These are phyloP conservation scores for Lutraria lutraria DNA, from an alignment of 2,888 invertebrate species.

Conservation along the genomic window DNA sequence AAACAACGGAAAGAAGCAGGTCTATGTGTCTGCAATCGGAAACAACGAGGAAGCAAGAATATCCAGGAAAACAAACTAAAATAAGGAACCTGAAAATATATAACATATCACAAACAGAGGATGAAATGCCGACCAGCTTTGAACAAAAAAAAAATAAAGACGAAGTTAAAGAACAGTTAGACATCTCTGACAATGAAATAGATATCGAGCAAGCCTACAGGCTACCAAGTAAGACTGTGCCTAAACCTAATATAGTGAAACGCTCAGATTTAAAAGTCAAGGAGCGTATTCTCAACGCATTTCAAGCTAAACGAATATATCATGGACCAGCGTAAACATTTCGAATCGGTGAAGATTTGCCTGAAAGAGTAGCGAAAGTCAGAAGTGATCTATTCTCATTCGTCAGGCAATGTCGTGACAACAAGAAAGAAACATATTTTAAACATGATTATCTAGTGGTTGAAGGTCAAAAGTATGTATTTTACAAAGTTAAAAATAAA, in stretches of 20 bases:
- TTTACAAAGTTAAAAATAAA: slow-evolving; percentile 12
- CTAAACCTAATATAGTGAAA: slow-evolving; percentile 23
- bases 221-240: slow-evolving; percentile 13
- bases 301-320: slow-evolving; percentile 15
- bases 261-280: not conserved
- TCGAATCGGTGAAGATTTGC: slow-evolving; percentile 34
- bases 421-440: slow-evolving; percentile 10
- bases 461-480: slow-evolving; percentile 17
- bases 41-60: slow-evolving; percentile 17
- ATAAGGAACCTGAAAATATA: slow-evolving; percentile 29
- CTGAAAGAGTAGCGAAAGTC: slow-evolving; percentile 15
- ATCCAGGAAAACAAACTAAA: slow-evolving; percentile 12
- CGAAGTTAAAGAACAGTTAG: not conserved
- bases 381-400: slow-evolving; percentile 22
- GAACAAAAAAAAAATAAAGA: not conserved
- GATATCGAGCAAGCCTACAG: slow-evolving; percentile 9
- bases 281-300: not conserved
- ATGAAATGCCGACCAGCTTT: not conserved
- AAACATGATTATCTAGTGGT: slow-evolving; percentile 23
- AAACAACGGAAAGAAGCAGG: not conserved
- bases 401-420: no score
- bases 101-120: not conserved
- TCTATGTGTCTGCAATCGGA: not conserved
- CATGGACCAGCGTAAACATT: not conserved
- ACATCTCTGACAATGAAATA: not conserved